phyloP scores from a whole-genome alignment of 2,113 vertebrate species.

The Notechis scutatus region DNA sequence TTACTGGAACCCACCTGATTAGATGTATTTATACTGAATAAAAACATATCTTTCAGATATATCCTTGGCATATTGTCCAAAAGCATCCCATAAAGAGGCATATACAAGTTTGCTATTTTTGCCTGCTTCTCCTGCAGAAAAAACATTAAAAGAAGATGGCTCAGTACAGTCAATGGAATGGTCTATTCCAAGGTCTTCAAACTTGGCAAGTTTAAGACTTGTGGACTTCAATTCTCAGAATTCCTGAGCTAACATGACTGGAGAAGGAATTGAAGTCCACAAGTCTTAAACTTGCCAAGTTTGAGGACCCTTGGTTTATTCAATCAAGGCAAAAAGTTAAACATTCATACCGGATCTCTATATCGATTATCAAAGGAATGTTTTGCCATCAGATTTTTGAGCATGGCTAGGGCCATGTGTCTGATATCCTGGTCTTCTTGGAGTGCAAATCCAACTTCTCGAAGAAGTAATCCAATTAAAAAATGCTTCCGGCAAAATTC shows the following conservation, averaged over 20 bases:
- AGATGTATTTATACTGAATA: conserved; percentile 87
- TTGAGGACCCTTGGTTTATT: no score
- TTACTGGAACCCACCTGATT: conserved; percentile 78
- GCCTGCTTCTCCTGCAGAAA: conserved; percentile 86
- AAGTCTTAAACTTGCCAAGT: no score
- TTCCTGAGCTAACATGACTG: no score
- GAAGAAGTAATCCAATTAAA: conserved; percentile 87
- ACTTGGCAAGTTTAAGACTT: no score
- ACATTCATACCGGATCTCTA: conserved; percentile 76
- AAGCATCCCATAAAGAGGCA: conserved; percentile 95
- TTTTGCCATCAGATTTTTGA: conserved; percentile 96
- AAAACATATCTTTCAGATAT: conserved; percentile 92
- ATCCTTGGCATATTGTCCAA: conserved; percentile 98
- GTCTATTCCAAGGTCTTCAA: neutral
- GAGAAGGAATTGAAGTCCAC: no score
- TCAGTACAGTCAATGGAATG: neutral
- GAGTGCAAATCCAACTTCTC: conserved; percentile 92
- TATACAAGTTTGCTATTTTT: conserved; percentile 90
- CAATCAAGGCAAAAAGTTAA: neutral
- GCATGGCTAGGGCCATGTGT: conserved; percentile 88
- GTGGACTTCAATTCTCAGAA: no score
- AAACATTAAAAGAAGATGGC: conserved; percentile 13
- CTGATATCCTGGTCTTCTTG: conserved; percentile 96
- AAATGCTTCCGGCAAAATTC: conserved; percentile 98
- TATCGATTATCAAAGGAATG: conserved; percentile 95